Base-by-base conservation (phyloP, 2,888 invertebrate genomes). In the Chaitophorus viminalis region DNA sequence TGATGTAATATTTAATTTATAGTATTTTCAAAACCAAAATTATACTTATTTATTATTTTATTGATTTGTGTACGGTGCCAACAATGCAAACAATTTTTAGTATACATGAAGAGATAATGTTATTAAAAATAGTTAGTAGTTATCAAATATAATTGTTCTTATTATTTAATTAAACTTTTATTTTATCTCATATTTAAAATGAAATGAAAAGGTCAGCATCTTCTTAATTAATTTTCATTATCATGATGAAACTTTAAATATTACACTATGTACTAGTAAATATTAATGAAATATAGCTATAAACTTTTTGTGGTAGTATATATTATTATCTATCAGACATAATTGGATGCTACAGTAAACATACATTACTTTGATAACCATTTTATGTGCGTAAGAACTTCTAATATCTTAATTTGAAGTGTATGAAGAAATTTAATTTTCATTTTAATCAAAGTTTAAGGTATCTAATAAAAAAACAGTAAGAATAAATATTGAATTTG, bases 161-260 rank as follows among this genome's bases (percentile, higher is more conserved):
- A 79, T 79, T 60, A 79, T 79, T 60, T 60, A 60, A 79, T 60
- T 60, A 60, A 52, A 36, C 78, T 65, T 60, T 36, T 25, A 46
- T 81, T 81, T 81, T 81, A 81, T 81, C 81, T 81, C 29, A 81
- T 81, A 81, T 31, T 46, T 68, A 68, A 82, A 79, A 65, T 79
- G 79, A 39, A 79, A 70, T 25, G 36, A 70, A 81, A 11, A 70
- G 46, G 81, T 81, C 81, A 81, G 46, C 39, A 81, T 81, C n/a
- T 39, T 81, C 52, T 39, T 36, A 29, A 68, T 81, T 60, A n/a
- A 11, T 79, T 79, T 65, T 65, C 39, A 65, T 65, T 36, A 79
- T 65, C 60, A 9, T 79, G 52, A 79, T 65, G 29, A 65, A 68
- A 29, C 68, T n/a, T 0, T 39, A 68, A 29, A 68, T 68, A 29